Percentiles rank a stretch among this genome's conserved stretches.
Conservation (phyloP, 2,797 vertebrate species). For the Acrocephalus scirpaceus region DNA sequence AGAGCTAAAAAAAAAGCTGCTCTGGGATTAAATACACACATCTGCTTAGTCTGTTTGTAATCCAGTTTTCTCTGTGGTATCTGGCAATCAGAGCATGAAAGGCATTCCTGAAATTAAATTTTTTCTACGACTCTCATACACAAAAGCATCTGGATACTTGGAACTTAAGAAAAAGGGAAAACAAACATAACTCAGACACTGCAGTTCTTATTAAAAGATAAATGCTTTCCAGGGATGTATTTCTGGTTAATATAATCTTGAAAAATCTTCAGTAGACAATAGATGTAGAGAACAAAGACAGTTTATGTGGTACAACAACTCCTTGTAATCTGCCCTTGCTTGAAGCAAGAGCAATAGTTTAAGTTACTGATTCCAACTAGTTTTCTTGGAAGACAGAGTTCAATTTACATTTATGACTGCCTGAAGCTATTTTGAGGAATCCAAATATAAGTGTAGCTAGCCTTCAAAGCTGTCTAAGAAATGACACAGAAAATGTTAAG, state of each 20-base stretch:
- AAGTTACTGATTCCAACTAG: not conserved
- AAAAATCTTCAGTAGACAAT: not conserved
- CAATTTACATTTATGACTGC: conserved; percentile 1
- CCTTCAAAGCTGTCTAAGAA: conserved; percentile 16
- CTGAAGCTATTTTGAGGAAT: conserved; percentile 21
- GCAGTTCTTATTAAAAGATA: not conserved
- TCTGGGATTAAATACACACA: conserved; percentile 5
- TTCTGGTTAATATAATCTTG: not conserved
- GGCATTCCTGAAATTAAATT: not conserved
- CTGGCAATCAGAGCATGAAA: not conserved
- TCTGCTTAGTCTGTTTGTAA: conserved; percentile 19
- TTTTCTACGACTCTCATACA: not conserved
- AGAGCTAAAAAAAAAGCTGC: not conserved
- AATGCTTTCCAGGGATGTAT: not conserved
- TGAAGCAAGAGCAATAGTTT: not conserved
- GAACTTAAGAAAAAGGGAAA: not conserved
- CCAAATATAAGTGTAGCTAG: not conserved
- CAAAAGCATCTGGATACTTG: not conserved
- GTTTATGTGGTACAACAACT: not conserved
- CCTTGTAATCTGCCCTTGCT: not conserved
- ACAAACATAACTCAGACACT: not conserved
- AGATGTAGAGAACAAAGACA: not conserved
- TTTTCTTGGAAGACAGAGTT: conserved; percentile 16
- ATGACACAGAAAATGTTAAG: not conserved
- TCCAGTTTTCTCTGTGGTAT: not conserved